Evolutionary conservation across 2,888 invertebrate genomes (phyloP), one percentile per base, ranked within the genome.

Genomic region (Pammene aurita): DNA sequence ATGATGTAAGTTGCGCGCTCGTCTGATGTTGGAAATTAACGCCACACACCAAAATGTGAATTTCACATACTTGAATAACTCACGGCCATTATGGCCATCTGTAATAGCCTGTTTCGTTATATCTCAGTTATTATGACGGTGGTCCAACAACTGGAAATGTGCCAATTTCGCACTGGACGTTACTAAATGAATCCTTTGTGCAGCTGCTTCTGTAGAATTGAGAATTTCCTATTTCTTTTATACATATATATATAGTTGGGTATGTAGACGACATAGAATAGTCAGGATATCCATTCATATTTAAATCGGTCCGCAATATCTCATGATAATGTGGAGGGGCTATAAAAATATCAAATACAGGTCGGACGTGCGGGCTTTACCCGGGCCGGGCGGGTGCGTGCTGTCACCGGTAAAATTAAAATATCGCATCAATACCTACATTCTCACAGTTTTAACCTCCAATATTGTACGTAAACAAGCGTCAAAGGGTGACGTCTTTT

Each of bases 311-410:
- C 80, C 74, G 85, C 87, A 83, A 87, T 90, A 89, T 89, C 86
- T 90, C 90, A 87, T 82, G 82, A 84, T 89, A 87, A 87, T 87
- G 83, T 86, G 82, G 81, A 82, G 84, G 77, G 83, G 85, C 87
- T 82, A 88, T 89, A 90, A 91, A 90, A 90, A 89, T 89, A 90
- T 90, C 88, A 88, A 87, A 87, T 85, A 86, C 88, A 89, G 86
- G 78, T 78, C 76, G 75, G 74, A 75, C 70, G 73, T 78, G 78
- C 73, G 75, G 79, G 77, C 76, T 55, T 65, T 60, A 42, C 75
- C 74, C 72, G 74, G 75, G 73, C 73, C 74, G 60, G 63, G 62
- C 48, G 66, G 62, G 67, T 68, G 74, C 70, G 74, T 71, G 71
- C 78, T 86, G 84, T 84, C 83, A 83, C 75, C 78, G 75, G 71